Evolutionary conservation across 2,113 vertebrate genomes (phyloP).

Genomic region (Verasper variegatus): DNA sequence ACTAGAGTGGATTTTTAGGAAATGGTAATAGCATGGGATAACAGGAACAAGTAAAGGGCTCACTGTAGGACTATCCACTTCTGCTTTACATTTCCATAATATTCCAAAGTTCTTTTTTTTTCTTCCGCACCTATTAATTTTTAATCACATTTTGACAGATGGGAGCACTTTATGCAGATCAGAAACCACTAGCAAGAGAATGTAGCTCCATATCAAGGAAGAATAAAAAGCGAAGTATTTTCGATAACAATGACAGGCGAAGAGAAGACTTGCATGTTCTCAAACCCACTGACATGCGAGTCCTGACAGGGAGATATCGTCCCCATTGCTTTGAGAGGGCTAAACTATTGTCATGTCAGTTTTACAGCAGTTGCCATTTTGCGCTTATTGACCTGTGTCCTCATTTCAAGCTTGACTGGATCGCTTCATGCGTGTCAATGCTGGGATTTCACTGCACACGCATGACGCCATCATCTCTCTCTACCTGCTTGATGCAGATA

Average conservation of each 20-base stretch:
- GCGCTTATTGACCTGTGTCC: constrained; percentile 39
- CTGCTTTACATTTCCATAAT: background rate
- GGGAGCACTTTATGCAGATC: background rate
- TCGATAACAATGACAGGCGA: background rate
- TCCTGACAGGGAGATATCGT: background rate
- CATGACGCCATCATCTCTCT: background rate
- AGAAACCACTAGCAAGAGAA: background rate
- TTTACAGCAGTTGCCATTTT: constrained; percentile 33
- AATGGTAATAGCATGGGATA: background rate
- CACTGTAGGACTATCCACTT: background rate
- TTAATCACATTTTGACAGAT: constrained; percentile 3
- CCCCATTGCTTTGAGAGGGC: constrained; percentile 4
- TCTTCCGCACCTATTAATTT: background rate
- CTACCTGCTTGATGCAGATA: constrained; percentile 56
- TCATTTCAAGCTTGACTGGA: constrained; percentile 39
- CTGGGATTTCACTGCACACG: constrained; percentile 17
- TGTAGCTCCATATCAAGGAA: background rate
- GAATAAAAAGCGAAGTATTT: background rate
- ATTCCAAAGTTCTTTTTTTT: background rate
- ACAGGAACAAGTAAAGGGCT: background rate
- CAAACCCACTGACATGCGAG: background rate
- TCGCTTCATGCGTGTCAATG: constrained; percentile 23
- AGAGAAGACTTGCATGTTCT: background rate
- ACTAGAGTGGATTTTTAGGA: background rate
- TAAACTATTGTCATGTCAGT: constrained; percentile 16